Conservation (phyloP, 2,113 vertebrate genomes). For the Setophaga kirtlandii region DNA sequence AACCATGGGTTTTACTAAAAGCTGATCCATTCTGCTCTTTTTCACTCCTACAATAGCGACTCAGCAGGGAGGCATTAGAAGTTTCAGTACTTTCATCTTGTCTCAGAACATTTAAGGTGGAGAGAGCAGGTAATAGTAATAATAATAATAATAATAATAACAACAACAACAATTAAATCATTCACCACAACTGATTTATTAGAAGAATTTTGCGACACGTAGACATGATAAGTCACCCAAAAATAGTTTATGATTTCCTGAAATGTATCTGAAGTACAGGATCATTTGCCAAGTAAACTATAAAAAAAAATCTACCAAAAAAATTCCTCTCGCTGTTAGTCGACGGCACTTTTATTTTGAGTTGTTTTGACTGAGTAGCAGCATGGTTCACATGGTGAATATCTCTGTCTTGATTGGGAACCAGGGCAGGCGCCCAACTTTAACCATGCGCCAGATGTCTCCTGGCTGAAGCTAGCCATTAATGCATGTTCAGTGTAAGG, state of each 20-base stretch:
- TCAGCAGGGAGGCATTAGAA: slow-evolving; percentile 57
- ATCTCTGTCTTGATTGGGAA: not conserved
- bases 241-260: slow-evolving; percentile 23
- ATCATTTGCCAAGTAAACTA: slow-evolving; percentile 35
- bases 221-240: not conserved
- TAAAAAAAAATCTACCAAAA: not conserved
- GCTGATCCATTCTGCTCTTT: slow-evolving; percentile 68
- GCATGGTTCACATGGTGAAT: not conserved
- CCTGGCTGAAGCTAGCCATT: not conserved
- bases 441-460: not conserved
- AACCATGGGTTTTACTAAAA: slow-evolving; percentile 77
- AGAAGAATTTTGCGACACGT: not conserved
- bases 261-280: not conserved
- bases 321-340: slow-evolving; percentile 25
- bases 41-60: slow-evolving; percentile 50
- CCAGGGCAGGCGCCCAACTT: not conserved
- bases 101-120: slow-evolving; percentile 65
- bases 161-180: not conserved
- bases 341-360: not conserved
- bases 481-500: not conserved
- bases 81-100: slow-evolving; percentile 75
- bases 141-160: not conserved
- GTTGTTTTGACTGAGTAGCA: slow-evolving; percentile 11
- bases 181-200: not conserved
- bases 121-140: not conserved